Percentiles rank a stretch among this genome's conserved stretches.
Conservation (phyloP, 2,113 vertebrate species). For the Corvus moneduloides region DNA sequence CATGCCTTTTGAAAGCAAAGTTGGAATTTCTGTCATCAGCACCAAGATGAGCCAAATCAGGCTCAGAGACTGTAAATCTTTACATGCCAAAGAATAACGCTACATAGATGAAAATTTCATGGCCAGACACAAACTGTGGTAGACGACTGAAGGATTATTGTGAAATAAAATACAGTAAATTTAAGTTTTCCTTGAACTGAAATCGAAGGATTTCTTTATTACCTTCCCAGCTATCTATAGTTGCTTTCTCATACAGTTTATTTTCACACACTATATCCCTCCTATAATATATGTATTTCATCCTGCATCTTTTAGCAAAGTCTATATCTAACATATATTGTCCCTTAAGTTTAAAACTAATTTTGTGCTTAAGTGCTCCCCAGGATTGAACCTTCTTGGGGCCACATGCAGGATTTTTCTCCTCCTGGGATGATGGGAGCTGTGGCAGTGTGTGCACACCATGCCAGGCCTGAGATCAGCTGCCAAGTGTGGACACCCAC, state of each 20-base stretch:
- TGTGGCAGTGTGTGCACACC: not conserved
- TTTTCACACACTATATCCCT: not conserved
- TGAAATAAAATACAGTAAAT: not conserved
- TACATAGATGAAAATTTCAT: not conserved
- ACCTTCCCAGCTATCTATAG: not conserved
- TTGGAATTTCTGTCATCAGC: constrained; percentile 1
- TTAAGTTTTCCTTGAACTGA: not conserved
- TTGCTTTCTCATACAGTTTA: not conserved
- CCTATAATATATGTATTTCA: not conserved
- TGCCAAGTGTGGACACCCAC: not conserved
- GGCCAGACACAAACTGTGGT: not conserved
- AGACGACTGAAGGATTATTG: not conserved
- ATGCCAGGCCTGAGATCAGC: not conserved
- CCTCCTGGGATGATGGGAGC: not conserved
- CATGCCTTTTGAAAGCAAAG: not conserved
- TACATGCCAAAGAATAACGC: not conserved
- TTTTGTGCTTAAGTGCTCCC: not conserved
- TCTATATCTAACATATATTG: not conserved
- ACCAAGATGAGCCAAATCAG: not conserved
- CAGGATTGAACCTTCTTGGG: not conserved
- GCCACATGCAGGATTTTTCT: not conserved
- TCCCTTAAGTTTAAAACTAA: not conserved
- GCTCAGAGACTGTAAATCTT: not conserved
- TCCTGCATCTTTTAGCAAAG: not conserved
- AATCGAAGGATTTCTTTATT: not conserved